Percentiles rank a stretch among this genome's conserved stretches.
Conservation (phyloP, 2,888 invertebrate species). For the Meiosimyza decipiens region DNA sequence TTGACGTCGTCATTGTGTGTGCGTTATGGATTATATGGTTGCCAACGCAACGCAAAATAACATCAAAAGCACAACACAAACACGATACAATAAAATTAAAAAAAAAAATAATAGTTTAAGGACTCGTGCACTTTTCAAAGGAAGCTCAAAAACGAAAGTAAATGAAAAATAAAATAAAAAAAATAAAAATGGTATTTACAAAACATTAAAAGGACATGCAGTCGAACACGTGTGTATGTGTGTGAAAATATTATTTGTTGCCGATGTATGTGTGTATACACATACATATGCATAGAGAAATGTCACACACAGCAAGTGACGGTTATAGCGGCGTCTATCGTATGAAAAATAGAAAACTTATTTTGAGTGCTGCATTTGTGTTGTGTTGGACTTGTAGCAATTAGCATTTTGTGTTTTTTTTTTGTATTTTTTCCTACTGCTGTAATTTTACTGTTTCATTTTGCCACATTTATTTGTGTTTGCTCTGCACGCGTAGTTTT, state of each 20-base stretch:
- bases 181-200: slow-evolving; percentile 5
- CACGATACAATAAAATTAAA: not conserved
- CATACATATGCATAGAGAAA: slow-evolving; percentile 5
- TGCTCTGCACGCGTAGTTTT: too few species aligned
- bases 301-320: slow-evolving; percentile 16
- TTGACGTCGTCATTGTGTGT: not conserved
- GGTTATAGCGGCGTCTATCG: not conserved
- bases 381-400: too few species aligned
- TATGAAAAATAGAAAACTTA: too few species aligned
- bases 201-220: slow-evolving; percentile 24
- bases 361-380: too few species aligned
- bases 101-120: not conserved
- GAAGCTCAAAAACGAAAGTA: too few species aligned
- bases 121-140: not conserved
- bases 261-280: slow-evolving; percentile 9
- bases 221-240: not conserved
- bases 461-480: too few species aligned
- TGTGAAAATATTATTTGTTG: not conserved
- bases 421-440: too few species aligned
- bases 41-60: slow-evolving; percentile 28
- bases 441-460: too few species aligned
- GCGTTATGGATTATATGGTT: slow-evolving; percentile 8
- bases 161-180: not conserved
- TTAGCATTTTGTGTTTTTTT: too few species aligned
- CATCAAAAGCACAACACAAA: slow-evolving; percentile 8